Conservation (phyloP, 2,797 vertebrate genomes). For the Pipistrellus pygmaeus region DNA sequence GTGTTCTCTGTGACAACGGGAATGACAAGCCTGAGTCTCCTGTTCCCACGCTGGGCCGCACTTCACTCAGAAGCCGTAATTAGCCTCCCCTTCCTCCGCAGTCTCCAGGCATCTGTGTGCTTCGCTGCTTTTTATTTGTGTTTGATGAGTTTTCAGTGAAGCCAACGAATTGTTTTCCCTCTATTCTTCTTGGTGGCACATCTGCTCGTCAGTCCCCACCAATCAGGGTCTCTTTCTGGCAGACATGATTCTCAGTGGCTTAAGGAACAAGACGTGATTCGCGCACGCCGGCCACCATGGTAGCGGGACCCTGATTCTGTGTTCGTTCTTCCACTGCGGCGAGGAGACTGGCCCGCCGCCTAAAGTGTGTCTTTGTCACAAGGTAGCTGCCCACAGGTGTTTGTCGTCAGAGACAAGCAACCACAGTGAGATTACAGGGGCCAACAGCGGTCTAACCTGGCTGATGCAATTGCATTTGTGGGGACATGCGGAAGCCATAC, state of each 20-base stretch:
- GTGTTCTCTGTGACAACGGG: not conserved
- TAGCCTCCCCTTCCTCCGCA: no score
- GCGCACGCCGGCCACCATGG: rapidly evolving
- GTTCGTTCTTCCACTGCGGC: not conserved
- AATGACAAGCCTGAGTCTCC: rapidly evolving
- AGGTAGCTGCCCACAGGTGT: not conserved
- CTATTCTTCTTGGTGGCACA: not conserved
- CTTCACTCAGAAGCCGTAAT: not conserved
- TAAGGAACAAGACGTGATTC: not conserved
- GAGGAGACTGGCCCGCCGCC: rapidly evolving
- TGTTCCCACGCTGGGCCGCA: rapidly evolving
- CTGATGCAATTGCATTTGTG: not conserved
- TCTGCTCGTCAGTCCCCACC: not conserved
- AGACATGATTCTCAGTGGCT: not conserved
- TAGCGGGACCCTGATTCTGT: rapidly evolving
- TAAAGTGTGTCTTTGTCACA: not conserved
- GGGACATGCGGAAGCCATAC: rapidly evolving
- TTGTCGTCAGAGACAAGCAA: not conserved
- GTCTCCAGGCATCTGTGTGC: not conserved
- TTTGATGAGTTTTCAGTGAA: not conserved
- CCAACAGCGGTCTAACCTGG: not conserved
- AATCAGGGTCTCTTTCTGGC: not conserved
- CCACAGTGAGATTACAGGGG: rapidly evolving
- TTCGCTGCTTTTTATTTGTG: not conserved
- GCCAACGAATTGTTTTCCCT: not conserved